phyloP scores from a whole-genome alignment of 2,797 vertebrate genomes.

The Enteromius viviparus region DNA sequence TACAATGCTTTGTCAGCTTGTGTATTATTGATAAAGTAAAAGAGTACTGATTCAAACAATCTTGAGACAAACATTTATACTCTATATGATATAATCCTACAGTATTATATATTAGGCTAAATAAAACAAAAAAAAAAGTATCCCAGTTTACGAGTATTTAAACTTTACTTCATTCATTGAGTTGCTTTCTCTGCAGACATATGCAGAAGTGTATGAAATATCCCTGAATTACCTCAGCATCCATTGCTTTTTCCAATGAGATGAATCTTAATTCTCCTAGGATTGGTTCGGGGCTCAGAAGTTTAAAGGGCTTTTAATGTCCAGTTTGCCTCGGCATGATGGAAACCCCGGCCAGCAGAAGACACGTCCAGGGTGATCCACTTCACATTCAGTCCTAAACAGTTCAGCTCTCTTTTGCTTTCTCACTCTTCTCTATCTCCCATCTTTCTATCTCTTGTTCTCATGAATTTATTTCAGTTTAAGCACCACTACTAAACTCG shows the following conservation, averaged over 20 bases:
- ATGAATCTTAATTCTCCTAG: background rate
- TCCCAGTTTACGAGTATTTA: background rate
- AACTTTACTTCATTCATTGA: background rate
- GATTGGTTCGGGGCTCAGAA: background rate
- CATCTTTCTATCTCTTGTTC: background rate
- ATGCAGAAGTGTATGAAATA: background rate
- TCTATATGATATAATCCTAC: too few species aligned
- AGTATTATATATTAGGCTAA: background rate
- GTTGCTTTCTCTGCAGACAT: background rate
- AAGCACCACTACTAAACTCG: conserved; percentile 60
- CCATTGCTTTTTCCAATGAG: conserved; percentile 22
- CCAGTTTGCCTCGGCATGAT: conserved; percentile 14
- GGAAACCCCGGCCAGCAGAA: conserved; percentile 22
- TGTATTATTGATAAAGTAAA: background rate
- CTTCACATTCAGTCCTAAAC: background rate
- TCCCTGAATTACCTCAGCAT: conserved; percentile 29
- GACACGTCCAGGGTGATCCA: background rate
- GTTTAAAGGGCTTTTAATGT: conserved; percentile 21
- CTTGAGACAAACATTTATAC: too few species aligned
- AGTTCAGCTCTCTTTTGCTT: background rate
- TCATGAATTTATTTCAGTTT: conserved; percentile 18
- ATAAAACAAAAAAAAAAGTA: fast-evolving
- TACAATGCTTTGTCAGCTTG: background rate
- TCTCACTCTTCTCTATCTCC: background rate
- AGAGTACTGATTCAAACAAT: too few species aligned